Base-by-base conservation (phyloP, 2,888 invertebrate genomes). In the Spilarctia lutea region DNA sequence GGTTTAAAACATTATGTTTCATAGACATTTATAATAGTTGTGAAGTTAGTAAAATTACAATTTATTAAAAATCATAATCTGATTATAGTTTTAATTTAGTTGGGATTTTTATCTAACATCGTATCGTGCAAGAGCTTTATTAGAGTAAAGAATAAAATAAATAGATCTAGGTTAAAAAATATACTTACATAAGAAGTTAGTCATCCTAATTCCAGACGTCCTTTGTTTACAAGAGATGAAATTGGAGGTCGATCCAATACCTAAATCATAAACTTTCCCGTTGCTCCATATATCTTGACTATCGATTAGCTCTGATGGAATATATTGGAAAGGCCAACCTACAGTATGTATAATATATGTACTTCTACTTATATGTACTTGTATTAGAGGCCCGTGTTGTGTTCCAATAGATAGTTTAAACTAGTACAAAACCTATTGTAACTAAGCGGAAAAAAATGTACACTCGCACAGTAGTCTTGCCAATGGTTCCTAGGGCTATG, bases 211-310 rank as follows among this genome's bases (percentile, higher is more conserved):
- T 75, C 70, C 65, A 63, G 74, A 60, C 24, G 79, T 74, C 79
- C 79, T 79, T 83, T 87, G 86, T 89, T 86, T 88, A 84, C 86
- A 74, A 76, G 81, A 81, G 75, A 79, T 76, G 78, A 45, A 18
- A 30, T 20, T 79, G 76, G 83, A 88, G 85, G 86, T 88, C 80
- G 81, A 77, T 80, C 82, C 84, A 83, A 90, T 90, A 52, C 24
- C 52, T 52, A 89, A 90, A 90, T 91, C 89, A 89, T 87, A 85
- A 87, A 87, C 85, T 86, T 89, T 83, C 79, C 78, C 85, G 82
- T 83, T 82, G 83, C 52, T 56, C 52, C 11, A 56, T 87, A 83
- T 87, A 87, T 88, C 85, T 87, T 76, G 79, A 75, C 79, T 86
- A 89, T 88, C 86, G 88, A 88, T 89, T 87, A 83, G 6, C 10